Percentiles rank a stretch among this genome's conserved stretches.
Conservation (phyloP, 2,113 vertebrate species). For the Electrona antarctica region DNA sequence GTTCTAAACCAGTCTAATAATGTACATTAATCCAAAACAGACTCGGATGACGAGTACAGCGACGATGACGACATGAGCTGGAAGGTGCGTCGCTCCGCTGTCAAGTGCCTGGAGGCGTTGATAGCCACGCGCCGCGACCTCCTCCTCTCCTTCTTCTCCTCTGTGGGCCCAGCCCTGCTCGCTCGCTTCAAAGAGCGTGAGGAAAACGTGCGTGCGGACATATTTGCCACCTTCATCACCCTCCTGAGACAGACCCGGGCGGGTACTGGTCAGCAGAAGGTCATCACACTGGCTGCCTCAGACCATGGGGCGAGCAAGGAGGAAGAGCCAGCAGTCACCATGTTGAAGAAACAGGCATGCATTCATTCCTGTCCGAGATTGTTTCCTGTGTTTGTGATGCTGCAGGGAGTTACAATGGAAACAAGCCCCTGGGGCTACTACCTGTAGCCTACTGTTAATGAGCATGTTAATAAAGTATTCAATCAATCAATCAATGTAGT, state of each 20-base stretch:
- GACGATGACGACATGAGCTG: conserved; percentile 95
- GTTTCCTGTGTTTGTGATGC: neutral
- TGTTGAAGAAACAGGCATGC: conserved; percentile 87
- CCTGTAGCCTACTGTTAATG: too few relatives aligned
- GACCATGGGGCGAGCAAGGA: conserved; percentile 62
- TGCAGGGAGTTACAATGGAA: too few relatives aligned
- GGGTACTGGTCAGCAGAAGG: conserved; percentile 69
- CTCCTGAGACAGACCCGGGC: conserved; percentile 84
- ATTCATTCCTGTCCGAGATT: neutral
- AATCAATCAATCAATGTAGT: too few relatives aligned
- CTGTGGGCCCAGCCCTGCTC: conserved; percentile 84
- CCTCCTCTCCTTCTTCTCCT: conserved; percentile 85
- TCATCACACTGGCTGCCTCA: conserved; percentile 53
- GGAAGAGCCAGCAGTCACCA: conserved; percentile 74
- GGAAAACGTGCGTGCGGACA: conserved; percentile 91
- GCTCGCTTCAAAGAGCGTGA: conserved; percentile 91
- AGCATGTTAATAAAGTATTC: too few relatives aligned
- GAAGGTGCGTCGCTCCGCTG: conserved; percentile 92
- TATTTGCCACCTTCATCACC: conserved; percentile 86
- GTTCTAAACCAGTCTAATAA: neutral
- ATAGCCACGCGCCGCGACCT: conserved; percentile 85
- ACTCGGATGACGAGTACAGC: conserved; percentile 90
- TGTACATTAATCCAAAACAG: conserved; percentile 60
- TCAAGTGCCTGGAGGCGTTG: conserved; percentile 90
- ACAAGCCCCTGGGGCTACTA: neutral